Conservation (phyloP, 2,888 invertebrate species). For the Mellilla xanthometata region DNA sequence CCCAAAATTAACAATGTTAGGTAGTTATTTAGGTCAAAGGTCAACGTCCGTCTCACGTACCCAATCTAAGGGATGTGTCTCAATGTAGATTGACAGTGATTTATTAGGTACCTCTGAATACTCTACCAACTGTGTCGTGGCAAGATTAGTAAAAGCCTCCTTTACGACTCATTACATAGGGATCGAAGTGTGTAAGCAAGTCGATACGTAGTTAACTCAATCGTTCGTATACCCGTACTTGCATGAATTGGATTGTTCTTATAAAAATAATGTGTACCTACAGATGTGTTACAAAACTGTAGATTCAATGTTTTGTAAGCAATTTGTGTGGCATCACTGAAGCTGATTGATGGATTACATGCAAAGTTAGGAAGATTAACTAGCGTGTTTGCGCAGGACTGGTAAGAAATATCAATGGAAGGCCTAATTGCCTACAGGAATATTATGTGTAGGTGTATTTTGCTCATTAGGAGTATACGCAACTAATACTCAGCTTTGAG, state of each 20-base stretch:
- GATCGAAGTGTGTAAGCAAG: too few relatives aligned
- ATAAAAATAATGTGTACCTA: constrained; percentile 1
- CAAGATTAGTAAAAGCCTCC: neutral
- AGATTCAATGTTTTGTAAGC: constrained; percentile 6
- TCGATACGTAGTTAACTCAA: neutral
- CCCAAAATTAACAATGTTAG: too few relatives aligned
- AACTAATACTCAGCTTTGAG: too few relatives aligned
- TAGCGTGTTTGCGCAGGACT: too few relatives aligned
- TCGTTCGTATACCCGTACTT: too few relatives aligned
- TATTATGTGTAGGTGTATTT: too few relatives aligned
- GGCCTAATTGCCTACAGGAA: too few relatives aligned
- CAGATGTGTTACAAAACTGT: constrained; percentile 14
- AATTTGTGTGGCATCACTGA: constrained; percentile 7
- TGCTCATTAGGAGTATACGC: too few relatives aligned
- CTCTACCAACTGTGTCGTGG: constrained; percentile 9
- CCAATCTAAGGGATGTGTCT: constrained; percentile 30
- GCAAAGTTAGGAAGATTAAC: too few relatives aligned
- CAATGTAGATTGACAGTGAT: constrained; percentile 42
- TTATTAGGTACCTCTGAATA: constrained; percentile 32
- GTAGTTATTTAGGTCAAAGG: constrained; percentile 32
- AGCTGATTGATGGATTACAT: neutral
- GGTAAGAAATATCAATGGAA: too few relatives aligned
- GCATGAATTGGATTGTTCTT: constrained; percentile 4
- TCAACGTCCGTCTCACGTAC: constrained; percentile 29
- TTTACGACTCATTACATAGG: neutral